Conservation (phyloP, 2,888 invertebrate species). For the Dromius quadrimaculatus region DNA sequence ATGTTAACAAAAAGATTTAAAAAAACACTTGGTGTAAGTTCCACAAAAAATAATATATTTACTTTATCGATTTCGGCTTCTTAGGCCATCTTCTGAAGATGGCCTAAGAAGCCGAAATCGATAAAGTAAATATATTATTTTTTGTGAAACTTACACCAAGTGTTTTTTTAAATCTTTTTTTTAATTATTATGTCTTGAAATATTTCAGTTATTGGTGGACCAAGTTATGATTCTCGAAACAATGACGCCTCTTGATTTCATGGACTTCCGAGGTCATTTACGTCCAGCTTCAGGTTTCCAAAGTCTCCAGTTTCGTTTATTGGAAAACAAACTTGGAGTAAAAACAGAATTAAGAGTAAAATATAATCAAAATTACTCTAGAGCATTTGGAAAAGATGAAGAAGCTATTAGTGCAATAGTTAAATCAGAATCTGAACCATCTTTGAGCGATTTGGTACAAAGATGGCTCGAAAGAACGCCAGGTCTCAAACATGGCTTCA, state of each 20-base stretch:
- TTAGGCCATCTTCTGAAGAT: too few species aligned
- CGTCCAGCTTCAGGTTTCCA: slow-evolving; percentile 98
- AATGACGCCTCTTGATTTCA: slow-evolving; percentile 98
- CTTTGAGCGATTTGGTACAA: slow-evolving; percentile 87
- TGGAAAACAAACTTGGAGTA: slow-evolving; percentile 93
- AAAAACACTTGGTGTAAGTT: too few species aligned
- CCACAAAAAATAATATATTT: too few species aligned
- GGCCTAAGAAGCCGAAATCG: too few species aligned
- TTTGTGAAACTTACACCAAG: too few species aligned
- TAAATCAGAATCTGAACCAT: slow-evolving; percentile 85
- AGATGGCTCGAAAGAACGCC: slow-evolving; percentile 96
- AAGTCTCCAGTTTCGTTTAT: slow-evolving; percentile 92
- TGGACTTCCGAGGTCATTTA: slow-evolving; percentile 95
- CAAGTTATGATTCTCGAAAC: slow-evolving; percentile 98
- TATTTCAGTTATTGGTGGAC: slow-evolving; percentile 86
- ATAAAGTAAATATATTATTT: too few species aligned
- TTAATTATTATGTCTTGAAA: background rate
- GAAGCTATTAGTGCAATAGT: slow-evolving; percentile 70
- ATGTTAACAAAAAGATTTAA: too few species aligned
- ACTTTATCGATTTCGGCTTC: too few species aligned
- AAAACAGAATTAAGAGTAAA: slow-evolving; percentile 88
- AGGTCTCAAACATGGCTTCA: slow-evolving; percentile 88
- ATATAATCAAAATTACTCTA: slow-evolving; percentile 92
- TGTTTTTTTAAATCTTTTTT: background rate
- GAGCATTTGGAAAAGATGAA: slow-evolving; percentile 84